A percentile compares a stretch with the other conserved stretches of the same genome.
These are phyloP conservation scores for Eospalax fontanierii DNA, from an alignment of 2,797 vertebrate genomes.

Conservation along the genomic window DNA sequence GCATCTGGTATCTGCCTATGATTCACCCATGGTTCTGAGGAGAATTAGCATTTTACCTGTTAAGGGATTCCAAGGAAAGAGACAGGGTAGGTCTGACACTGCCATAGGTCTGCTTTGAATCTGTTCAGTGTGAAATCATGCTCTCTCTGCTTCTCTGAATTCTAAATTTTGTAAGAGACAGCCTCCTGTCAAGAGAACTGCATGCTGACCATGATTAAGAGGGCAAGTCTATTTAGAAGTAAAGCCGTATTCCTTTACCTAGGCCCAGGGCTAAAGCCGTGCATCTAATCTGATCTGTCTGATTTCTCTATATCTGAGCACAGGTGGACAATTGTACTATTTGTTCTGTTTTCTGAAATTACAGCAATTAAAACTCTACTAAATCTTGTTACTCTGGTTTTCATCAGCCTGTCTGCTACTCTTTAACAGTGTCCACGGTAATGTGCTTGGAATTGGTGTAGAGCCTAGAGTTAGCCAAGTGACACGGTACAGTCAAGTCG, in stretches of 20 bases:
- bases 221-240: neutral
- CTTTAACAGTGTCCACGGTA: neutral
- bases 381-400: neutral
- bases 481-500: neutral
- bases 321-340: neutral
- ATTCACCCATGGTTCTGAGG: neutral
- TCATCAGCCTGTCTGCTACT: neutral
- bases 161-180: neutral
- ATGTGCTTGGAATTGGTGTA: neutral
- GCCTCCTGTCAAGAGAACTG: neutral
- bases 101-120: neutral
- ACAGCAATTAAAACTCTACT: neutral
- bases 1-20: neutral
- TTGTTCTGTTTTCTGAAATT: neutral
- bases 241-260: neutral
- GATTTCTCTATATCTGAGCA: neutral
- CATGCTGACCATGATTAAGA: neutral
- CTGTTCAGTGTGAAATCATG: neutral
- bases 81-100: neutral
- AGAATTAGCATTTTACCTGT: neutral
- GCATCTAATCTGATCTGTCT: neutral
- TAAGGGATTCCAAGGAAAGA: neutral
- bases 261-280: neutral
- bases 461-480: constrained; percentile 6
- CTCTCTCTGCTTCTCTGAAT: neutral